Percentiles rank a stretch among this genome's conserved stretches.
These are phyloP conservation scores for Coptodon rendalli DNA, from an alignment of 2,113 vertebrate genomes.

Conservation along the genomic window DNA sequence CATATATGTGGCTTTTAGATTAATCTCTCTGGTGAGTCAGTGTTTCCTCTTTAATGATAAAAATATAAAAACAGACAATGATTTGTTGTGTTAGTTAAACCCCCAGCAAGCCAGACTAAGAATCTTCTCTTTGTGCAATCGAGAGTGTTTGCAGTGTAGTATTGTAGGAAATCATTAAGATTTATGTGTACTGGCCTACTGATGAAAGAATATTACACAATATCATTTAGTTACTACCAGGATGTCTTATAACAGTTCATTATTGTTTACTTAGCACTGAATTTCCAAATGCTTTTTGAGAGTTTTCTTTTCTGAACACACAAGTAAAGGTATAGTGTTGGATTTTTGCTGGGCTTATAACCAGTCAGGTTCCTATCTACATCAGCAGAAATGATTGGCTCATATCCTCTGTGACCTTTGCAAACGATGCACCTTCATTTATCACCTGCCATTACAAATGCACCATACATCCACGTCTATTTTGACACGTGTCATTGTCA, in stretches of 20 bases:
- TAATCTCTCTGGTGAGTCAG: background rate
- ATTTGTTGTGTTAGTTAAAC: conserved; percentile 9
- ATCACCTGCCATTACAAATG: conserved; percentile 38
- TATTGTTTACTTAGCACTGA: background rate
- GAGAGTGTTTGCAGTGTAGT: background rate
- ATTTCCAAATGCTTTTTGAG: background rate
- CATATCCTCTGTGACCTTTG: conserved; percentile 52
- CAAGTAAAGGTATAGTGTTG: background rate
- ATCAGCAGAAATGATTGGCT: conserved; percentile 40
- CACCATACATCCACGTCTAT: conserved; percentile 8
- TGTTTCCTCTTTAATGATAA: background rate
- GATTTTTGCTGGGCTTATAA: conserved; percentile 43
- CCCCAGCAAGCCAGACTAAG: conserved; percentile 10
- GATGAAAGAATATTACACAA: background rate
- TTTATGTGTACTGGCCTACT: background rate
- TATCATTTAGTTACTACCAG: background rate
- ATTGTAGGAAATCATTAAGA: conserved; percentile 20
- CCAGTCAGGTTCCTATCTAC: background rate
- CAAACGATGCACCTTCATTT: conserved; percentile 14
- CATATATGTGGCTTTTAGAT: background rate
- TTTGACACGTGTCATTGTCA: conserved; percentile 34
- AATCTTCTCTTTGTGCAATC: background rate
- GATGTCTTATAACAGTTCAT: background rate
- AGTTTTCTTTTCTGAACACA: background rate
- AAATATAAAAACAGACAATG: background rate